These are phyloP conservation scores for Forbesichthys agassizii DNA, from an alignment of 2,113 vertebrate species.

Conservation along the genomic window DNA sequence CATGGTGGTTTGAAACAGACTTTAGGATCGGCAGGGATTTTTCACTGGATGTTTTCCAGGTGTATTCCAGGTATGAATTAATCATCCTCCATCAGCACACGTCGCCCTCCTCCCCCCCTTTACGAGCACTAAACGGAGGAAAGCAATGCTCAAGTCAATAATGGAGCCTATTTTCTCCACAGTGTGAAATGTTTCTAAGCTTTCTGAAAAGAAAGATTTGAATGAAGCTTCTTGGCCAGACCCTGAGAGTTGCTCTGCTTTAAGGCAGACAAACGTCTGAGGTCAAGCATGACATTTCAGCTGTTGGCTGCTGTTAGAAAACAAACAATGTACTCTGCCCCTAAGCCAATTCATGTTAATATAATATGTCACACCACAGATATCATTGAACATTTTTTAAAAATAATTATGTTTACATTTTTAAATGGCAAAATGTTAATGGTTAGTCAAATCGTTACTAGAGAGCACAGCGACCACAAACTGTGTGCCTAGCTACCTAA, in stretches of 20 bases:
- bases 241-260: constrained; percentile 6
- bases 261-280: constrained; percentile 42
- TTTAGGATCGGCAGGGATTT: background rate
- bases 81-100: constrained; percentile 10
- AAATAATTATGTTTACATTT: too few relatives aligned
- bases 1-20: constrained; percentile 16
- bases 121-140: background rate
- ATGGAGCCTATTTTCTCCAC: background rate
- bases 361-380: too few relatives aligned
- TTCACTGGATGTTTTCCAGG: constrained; percentile 14
- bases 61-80: constrained; percentile 30
- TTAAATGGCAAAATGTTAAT: too few relatives aligned
- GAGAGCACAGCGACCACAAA: too few relatives aligned
- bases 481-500: too few relatives aligned
- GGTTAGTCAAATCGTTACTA: too few relatives aligned
- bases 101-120: constrained; percentile 11
- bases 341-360: too few relatives aligned
- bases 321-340: too few relatives aligned
- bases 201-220: constrained; percentile 41
- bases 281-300: constrained; percentile 66
- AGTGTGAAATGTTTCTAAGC: background rate
- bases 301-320: constrained; percentile 9
- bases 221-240: constrained; percentile 40
- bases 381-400: too few relatives aligned
- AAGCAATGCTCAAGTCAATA: too few relatives aligned